Percentiles rank a stretch among this genome's conserved stretches.
These are phyloP conservation scores for Olivierus martensii DNA, from an alignment of 1,140 invertebrate species.

Conservation along the genomic window DNA sequence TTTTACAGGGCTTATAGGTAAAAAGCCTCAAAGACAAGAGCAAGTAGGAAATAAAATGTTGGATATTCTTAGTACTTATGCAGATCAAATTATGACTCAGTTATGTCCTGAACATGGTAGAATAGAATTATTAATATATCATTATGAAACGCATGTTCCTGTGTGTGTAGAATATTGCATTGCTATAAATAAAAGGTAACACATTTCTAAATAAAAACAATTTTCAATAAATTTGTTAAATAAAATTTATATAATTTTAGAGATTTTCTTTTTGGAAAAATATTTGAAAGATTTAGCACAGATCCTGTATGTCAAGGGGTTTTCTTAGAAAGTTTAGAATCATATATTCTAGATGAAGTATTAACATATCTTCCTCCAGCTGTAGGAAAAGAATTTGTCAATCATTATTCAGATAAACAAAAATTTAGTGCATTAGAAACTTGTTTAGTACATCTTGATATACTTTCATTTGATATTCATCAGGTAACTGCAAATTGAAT, in stretches of 20 bases:
- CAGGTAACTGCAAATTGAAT: slow-evolving; percentile 48
- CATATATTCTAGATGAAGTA: slow-evolving; percentile 38
- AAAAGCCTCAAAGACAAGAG: slow-evolving; percentile 11
- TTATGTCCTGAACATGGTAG: slow-evolving; percentile 21
- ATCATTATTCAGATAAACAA: slow-evolving; percentile 34
- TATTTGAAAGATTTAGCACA: slow-evolving; percentile 32
- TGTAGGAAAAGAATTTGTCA: slow-evolving; percentile 41
- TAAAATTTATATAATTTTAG: slow-evolving; percentile 15
- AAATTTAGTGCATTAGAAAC: slow-evolving; percentile 52
- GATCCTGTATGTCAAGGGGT: slow-evolving; percentile 26
- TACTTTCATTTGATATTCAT: slow-evolving; percentile 75
- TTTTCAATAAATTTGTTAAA: neutral
- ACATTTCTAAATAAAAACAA: slow-evolving; percentile 2
- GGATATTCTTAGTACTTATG: slow-evolving; percentile 21
- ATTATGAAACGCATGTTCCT: slow-evolving; percentile 23
- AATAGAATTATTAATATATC: slow-evolving; percentile 20
- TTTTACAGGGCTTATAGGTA: slow-evolving; percentile 7
- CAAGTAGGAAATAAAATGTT: slow-evolving; percentile 17
- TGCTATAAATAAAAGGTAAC: slow-evolving; percentile 10
- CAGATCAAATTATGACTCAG: slow-evolving; percentile 21
- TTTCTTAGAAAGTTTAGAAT: slow-evolving; percentile 42
- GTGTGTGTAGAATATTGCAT: slow-evolving; percentile 23
- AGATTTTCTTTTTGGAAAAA: slow-evolving; percentile 34
- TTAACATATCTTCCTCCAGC: slow-evolving; percentile 38
- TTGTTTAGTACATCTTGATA: slow-evolving; percentile 63